phyloP scores from a whole-genome alignment of 2,113 vertebrate genomes.

The Saiga tatarica region DNA sequence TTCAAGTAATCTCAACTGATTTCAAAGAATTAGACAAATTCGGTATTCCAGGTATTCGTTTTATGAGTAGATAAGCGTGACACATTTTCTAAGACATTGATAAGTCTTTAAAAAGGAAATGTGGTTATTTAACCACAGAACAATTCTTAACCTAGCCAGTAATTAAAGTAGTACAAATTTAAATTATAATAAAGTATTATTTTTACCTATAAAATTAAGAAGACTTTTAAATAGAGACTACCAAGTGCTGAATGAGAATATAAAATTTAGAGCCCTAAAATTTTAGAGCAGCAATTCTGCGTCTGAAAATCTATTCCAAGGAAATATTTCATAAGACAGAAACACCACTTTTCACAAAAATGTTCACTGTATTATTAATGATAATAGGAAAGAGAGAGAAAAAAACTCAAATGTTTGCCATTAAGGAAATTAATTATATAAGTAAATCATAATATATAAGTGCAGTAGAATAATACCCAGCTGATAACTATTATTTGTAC shows the following conservation, averaged over 20 bases:
- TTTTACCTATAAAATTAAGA: neutral
- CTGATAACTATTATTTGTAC: neutral
- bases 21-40: neutral
- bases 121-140: neutral
- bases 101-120: constrained; percentile 7
- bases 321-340: constrained; percentile 11
- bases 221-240: neutral
- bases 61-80: neutral
- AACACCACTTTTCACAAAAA: neutral
- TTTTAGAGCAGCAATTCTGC: neutral
- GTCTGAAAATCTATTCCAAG: neutral
- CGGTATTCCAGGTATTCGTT: neutral
- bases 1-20: neutral
- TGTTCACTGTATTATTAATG: neutral
- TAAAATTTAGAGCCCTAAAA: constrained; percentile 2
- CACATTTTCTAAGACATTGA: neutral
- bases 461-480: neutral
- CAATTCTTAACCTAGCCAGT: neutral
- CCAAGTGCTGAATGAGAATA: neutral
- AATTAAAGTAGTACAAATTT: constrained; percentile 32
- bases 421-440: neutral
- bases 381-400: neutral
- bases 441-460: neutral
- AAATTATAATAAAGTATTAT: neutral
- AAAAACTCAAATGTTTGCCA: neutral